Evolutionary conservation across 2,797 vertebrate species (phyloP), one percentile per base, ranked within the genome.

Genomic region (Onychomys arenicola): DNA sequence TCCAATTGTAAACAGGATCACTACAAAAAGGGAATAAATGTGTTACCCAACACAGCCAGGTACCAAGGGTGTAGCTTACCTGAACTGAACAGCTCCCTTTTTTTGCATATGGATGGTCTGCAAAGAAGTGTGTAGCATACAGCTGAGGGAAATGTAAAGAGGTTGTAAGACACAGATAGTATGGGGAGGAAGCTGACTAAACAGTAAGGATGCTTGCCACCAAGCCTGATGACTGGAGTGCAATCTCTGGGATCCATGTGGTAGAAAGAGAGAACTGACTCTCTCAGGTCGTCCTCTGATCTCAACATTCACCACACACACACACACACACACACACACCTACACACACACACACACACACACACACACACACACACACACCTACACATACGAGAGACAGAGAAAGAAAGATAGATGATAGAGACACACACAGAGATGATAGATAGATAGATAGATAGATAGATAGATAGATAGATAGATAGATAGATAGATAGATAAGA

Each of bases 1-100:
- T 94, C 63, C 19, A 77, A 16, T 46, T 89, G 95, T 55, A 93
- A 40, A 29, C 55, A 95, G 59, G 29, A 77, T 94, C 73, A 81
- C 7, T 52, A 78, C 89, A 29, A 78, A 86, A 87, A 80, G 75
- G 55, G 43, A 17, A 67, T 76, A 89, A 82, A 75, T 88, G 25
- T 90, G 23, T 65, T 65, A 69, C 29, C 7, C 25, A 82, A 14
- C 73, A 92, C 21, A 81, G 34, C 25, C 27, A 63, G 32, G n/a
- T 43, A 69, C 8, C 61, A 86, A 67, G 76, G 37, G 16, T 16
- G 0, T 40, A 89, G 43, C 43, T 6, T 88, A 71, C 37, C 43
- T 32, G 2, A 43, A 85, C 49, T 23, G 14, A 73, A 19, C 7
- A 75, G 9, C 13, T n/a, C 29, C 2, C 63, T 69, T n/a, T 63